Percentiles rank a stretch among this genome's conserved stretches.
phyloP scores from a whole-genome alignment of 2,113 vertebrate genomes.

The Calidris pugnax region DNA sequence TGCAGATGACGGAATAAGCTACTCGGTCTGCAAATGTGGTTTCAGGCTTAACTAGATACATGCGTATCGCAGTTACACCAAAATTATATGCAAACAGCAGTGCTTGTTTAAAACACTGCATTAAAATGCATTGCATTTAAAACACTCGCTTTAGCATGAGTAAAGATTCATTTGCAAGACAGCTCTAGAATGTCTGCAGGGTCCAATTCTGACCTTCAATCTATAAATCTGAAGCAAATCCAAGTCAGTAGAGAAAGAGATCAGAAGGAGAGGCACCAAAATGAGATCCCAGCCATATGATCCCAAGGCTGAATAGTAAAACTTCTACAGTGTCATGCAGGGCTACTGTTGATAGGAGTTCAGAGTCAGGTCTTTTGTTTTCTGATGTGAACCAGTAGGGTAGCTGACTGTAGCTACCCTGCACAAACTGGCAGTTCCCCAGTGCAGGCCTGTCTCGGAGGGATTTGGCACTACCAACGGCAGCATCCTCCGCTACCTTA shows the following conservation, averaged over 20 bases:
- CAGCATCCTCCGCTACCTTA: background rate
- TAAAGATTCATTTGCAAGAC: background rate
- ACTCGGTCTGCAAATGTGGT: background rate
- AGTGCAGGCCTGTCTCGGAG: background rate
- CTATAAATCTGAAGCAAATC: background rate
- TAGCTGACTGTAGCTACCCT: background rate
- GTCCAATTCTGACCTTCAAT: background rate
- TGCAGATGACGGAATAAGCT: slow-evolving; percentile 1
- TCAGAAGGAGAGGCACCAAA: background rate
- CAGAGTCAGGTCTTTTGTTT: background rate
- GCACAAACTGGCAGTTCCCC: background rate
- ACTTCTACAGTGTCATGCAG: background rate
- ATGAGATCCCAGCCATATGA: background rate
- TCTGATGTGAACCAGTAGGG: background rate
- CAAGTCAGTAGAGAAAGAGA: background rate
- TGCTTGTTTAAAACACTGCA: background rate
- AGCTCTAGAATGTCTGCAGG: background rate
- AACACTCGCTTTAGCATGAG: background rate
- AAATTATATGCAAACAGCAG: background rate
- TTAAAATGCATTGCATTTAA: no score
- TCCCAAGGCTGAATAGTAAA: background rate
- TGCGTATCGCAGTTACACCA: background rate
- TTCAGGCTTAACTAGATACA: slow-evolving; percentile 8
- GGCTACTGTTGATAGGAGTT: background rate
- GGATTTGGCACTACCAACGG: background rate